These are phyloP conservation scores for Phyllotreta striolata DNA, from an alignment of 2,888 invertebrate species.

Conservation along the genomic window DNA sequence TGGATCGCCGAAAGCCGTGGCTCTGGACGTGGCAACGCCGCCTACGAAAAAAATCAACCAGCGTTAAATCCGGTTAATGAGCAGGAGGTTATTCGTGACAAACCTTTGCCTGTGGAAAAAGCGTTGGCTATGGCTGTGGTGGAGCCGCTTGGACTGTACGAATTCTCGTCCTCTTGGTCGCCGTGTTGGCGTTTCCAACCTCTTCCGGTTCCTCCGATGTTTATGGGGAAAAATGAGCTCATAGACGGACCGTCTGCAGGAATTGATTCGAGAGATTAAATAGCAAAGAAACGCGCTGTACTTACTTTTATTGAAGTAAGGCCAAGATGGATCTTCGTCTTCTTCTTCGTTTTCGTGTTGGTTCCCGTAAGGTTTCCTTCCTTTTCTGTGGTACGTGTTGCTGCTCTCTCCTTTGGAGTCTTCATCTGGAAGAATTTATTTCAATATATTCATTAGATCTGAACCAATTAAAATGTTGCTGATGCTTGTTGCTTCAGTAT, in stretches of 20 bases:
- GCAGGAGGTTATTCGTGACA: background rate
- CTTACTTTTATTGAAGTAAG: conserved; percentile 42
- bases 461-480: background rate
- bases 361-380: conserved; percentile 41
- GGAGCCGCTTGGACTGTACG: conserved; percentile 63
- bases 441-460: background rate
- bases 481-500: too few species aligned
- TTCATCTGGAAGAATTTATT: conserved; percentile 27
- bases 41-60: conserved; percentile 55
- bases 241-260: conserved; percentile 43
- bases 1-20: conserved; percentile 74
- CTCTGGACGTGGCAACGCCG: conserved; percentile 76
- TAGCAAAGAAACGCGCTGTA: too few species aligned
- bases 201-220: conserved; percentile 65
- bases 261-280: too few species aligned
- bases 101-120: conserved; percentile 69
- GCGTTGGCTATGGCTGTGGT: conserved; percentile 77
- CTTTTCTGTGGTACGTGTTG: conserved; percentile 33
- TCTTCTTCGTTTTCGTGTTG: conserved; percentile 45
- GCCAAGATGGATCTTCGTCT: conserved; percentile 42
- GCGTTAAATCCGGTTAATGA: background rate
- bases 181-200: conserved; percentile 41
- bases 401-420: conserved; percentile 23
- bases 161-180: conserved; percentile 43
- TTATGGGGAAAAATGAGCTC: conserved; percentile 74